Conservation (phyloP, 2,113 vertebrate species). For the Platysteira castanea region DNA sequence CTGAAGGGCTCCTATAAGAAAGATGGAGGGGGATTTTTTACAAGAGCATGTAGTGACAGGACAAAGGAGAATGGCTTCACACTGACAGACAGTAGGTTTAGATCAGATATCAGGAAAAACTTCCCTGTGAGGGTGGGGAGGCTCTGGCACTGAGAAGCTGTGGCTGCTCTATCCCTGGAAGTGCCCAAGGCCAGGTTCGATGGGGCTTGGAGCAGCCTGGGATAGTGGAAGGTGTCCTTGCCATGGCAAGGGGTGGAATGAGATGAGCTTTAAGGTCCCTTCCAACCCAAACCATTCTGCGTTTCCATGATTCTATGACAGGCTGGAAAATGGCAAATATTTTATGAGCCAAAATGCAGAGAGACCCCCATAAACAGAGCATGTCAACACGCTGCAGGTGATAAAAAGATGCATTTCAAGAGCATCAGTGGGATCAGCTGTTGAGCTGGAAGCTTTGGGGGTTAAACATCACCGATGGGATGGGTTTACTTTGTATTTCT, state of each 20-base stretch:
- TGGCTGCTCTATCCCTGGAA: neutral
- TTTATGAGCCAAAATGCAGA: neutral
- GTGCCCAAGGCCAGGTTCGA: neutral
- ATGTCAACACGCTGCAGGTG: neutral
- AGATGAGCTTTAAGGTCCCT: neutral
- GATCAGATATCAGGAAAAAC: neutral
- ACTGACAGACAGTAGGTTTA: neutral
- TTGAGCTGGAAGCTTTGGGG: neutral
- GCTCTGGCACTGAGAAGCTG: neutral
- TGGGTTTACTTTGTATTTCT: neutral
- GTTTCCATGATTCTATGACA: neutral
- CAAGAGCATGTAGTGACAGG: neutral
- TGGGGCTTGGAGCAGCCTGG: accelerated
- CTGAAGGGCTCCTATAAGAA: neutral
- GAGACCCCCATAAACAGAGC: neutral
- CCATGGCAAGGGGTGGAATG: neutral
- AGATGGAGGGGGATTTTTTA: neutral
- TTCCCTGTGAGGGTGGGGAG: neutral
- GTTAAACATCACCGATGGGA: neutral
- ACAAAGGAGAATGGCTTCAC: neutral
- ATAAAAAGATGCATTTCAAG: neutral
- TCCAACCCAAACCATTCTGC: neutral
- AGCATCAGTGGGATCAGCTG: neutral
- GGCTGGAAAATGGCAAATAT: neutral
- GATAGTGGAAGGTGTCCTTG: neutral